A percentile compares a stretch with the other conserved stretches of the same genome.
These are phyloP conservation scores for Saturnia pavonia DNA, from an alignment of 2,888 invertebrate genomes.

Conservation along the genomic window DNA sequence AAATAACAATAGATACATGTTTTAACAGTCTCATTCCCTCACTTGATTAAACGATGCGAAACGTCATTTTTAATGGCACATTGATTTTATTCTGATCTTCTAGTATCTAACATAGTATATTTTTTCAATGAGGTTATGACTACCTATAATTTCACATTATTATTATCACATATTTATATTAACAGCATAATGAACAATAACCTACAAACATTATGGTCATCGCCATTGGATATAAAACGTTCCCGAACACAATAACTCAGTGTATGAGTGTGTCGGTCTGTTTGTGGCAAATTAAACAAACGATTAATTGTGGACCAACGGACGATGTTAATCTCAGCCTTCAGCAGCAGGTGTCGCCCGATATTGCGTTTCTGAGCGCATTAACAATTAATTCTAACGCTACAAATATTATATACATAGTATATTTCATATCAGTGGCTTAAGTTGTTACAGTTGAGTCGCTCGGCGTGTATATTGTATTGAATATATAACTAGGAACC, in stretches of 20 bases:
- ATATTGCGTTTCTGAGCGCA: constrained; percentile 43
- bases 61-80: no score
- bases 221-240: background rate
- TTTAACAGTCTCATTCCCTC: no score
- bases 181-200: background rate
- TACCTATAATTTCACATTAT: no score
- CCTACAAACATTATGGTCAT: background rate
- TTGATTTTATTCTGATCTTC: no score
- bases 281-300: constrained; percentile 62
- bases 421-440: background rate
- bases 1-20: no score
- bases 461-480: background rate
- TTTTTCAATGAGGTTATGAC: no score
- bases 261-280: constrained; percentile 68
- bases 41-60: no score
- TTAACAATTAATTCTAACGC: constrained; percentile 60
- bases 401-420: background rate
- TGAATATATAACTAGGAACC: background rate
- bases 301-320: constrained; percentile 66
- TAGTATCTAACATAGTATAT: no score
- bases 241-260: constrained; percentile 22
- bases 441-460: background rate
- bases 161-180: background rate
- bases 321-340: constrained; percentile 72
- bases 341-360: constrained; percentile 67